Base-by-base conservation (phyloP, 2,888 invertebrate species). In the Spodoptera littoralis region DNA sequence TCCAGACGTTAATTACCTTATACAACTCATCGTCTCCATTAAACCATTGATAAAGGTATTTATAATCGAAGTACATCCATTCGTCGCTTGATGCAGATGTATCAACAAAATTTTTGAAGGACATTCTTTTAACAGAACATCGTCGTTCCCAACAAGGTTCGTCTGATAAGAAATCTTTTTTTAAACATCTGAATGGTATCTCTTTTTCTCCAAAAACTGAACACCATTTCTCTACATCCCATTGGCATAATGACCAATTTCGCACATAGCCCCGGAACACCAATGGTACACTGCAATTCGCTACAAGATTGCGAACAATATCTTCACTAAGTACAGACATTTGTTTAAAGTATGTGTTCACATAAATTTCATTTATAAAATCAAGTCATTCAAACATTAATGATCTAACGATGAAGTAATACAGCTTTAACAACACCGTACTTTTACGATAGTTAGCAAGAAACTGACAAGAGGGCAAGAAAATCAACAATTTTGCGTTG, bases 11-110 rank as follows among this genome's bases (percentile, higher is more conserved):
- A 49, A 60, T 79, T 90, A 96, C 96, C 92, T 96, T 92, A 74
- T 95, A 89, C 56, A 97, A 84, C 73, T 96, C 95, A 65, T 94
- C 88, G 27, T 95, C 94, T 52, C 95, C 89, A 58, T 88, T 84
- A 82, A 97, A 96, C 95, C 97, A 96, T 65, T 96, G 95, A 66
- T 96, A 95, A 88, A 98, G 95, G 87, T 97, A 96, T 91, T 98
- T 98, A 85, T 98, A 98, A 90, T 98, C 98, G 90, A 97, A 97
- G 90, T 98, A 98, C 90, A 96, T 95, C 96, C 97, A 98, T 72
- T 96, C 94, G 3, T 95, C 83, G 54, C 85, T 87, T 27, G 89
- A 81, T 12, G 87, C 74, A 36, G 84, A 81, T 30, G 86, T 82
- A 9, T 92, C 84, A 1, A 96, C 73, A 89, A 98, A 97, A 57